Evolutionary conservation across 1,140 invertebrate species (phyloP).

Genomic region (Epicauta chinensis): DNA sequence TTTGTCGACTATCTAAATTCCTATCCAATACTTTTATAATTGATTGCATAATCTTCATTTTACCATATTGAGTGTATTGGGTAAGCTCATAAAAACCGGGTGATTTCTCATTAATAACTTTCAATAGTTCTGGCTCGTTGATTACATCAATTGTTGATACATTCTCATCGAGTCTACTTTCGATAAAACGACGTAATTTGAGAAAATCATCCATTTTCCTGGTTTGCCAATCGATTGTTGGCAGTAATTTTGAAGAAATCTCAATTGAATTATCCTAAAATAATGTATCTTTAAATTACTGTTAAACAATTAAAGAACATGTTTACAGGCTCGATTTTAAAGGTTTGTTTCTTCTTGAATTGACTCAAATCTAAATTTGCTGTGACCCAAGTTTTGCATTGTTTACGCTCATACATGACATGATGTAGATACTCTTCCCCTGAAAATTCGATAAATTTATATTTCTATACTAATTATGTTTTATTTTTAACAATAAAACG

Average conservation of each 20-base stretch:
- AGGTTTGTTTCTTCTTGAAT: constrained; percentile 29
- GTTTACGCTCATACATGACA: constrained; percentile 38
- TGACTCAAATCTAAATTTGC: constrained; percentile 29
- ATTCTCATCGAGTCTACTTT: constrained; percentile 16
- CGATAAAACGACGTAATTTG: constrained; percentile 31
- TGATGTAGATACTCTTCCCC: constrained; percentile 40
- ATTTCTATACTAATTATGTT: no score
- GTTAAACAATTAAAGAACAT: constrained; percentile 4
- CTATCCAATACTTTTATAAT: constrained; percentile 26
- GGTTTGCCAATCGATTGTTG: constrained; percentile 39
- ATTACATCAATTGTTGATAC: constrained; percentile 2
- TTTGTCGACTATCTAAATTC: constrained; percentile 20
- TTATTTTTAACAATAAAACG: background rate
- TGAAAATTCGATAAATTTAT: constrained; percentile 23
- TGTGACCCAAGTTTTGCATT: constrained; percentile 30
- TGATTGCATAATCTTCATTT: constrained; percentile 34
- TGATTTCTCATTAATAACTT: constrained; percentile 2
- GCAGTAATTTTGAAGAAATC: constrained; percentile 31
- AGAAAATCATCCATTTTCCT: constrained; percentile 39
- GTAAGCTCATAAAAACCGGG: constrained; percentile 26
- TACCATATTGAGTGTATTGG: constrained; percentile 29
- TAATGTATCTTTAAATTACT: constrained; percentile 1
- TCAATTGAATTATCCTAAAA: constrained; percentile 16
- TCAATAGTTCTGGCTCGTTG: constrained; percentile 5
- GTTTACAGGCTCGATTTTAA: constrained; percentile 24